Conservation (phyloP, 2,888 invertebrate genomes). For the Ephialtes manifestator region DNA sequence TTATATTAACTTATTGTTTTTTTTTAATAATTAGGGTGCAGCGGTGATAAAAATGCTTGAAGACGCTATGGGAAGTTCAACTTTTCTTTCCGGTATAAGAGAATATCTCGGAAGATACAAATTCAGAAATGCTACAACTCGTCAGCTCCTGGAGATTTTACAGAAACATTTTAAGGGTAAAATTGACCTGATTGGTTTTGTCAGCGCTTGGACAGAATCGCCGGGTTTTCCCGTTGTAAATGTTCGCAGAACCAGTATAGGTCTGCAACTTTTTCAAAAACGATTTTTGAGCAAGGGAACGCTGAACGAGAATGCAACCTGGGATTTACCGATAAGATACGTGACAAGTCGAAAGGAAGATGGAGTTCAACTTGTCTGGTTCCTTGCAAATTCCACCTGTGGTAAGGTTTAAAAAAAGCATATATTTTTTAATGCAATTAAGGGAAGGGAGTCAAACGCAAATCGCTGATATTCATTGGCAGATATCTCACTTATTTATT, state of each 20-base stretch:
- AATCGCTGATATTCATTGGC: too few relatives aligned
- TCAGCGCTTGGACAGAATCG: constrained; percentile 70
- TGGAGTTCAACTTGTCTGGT: constrained; percentile 71
- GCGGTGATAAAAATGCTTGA: constrained; percentile 74
- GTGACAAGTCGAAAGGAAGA: constrained; percentile 67
- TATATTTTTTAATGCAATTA: too few relatives aligned
- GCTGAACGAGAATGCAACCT: constrained; percentile 61
- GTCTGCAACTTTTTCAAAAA: constrained; percentile 60
- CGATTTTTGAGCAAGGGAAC: constrained; percentile 51
- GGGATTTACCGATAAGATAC: constrained; percentile 75
- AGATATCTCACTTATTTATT: too few relatives aligned
- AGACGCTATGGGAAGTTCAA: constrained; percentile 66
- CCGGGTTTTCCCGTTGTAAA: constrained; percentile 74
- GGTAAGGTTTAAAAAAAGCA: constrained; percentile 58
- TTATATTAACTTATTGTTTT: background rate
- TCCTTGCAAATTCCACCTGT: constrained; percentile 71
- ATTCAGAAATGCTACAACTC: constrained; percentile 71
- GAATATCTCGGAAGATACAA: constrained; percentile 70
- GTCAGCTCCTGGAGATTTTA: constrained; percentile 71
- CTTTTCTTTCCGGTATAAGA: constrained; percentile 68
- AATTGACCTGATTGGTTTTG: constrained; percentile 69
- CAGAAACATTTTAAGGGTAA: constrained; percentile 49
- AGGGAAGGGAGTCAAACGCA: too few relatives aligned
- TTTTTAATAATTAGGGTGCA: constrained; percentile 67
- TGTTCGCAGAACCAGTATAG: constrained; percentile 45